phyloP scores from a whole-genome alignment of 2,113 vertebrate species.

The Vulpes vulpes region DNA sequence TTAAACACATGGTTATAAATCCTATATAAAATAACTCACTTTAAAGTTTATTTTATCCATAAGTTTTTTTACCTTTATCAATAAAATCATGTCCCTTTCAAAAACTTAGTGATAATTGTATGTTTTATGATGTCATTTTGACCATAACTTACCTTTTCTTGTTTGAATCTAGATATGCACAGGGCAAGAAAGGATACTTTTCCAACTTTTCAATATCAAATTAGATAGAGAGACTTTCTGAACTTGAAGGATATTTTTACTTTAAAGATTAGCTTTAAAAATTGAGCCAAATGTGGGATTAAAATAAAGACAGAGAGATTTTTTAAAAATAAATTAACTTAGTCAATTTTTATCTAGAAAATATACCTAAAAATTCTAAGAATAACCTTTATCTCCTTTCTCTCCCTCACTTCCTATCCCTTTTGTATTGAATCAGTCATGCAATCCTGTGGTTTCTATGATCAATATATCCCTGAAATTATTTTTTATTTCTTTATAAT shows the following conservation, averaged over 20 bases:
- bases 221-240: neutral
- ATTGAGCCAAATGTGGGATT: neutral
- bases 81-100: slow-evolving; percentile 20
- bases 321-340: slow-evolving; percentile 10
- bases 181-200: neutral
- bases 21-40: slow-evolving; percentile 55
- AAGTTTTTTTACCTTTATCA: slow-evolving; percentile 28
- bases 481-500: neutral
- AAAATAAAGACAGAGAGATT: neutral
- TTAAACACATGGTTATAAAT: slow-evolving; percentile 53
- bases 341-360: neutral
- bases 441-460: neutral
- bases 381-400: neutral
- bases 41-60: slow-evolving; percentile 26
- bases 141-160: neutral
- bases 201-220: neutral
- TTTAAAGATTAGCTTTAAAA: neutral
- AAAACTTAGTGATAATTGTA: neutral
- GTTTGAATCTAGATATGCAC: neutral
- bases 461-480: neutral
- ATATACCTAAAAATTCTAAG: neutral
- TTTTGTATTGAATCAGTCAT: neutral
- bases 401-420: neutral
- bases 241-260: neutral
- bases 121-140: slow-evolving; percentile 49